Evolutionary conservation across 2,888 invertebrate genomes (phyloP).

Genomic region (Himalopsyche japonica): DNA sequence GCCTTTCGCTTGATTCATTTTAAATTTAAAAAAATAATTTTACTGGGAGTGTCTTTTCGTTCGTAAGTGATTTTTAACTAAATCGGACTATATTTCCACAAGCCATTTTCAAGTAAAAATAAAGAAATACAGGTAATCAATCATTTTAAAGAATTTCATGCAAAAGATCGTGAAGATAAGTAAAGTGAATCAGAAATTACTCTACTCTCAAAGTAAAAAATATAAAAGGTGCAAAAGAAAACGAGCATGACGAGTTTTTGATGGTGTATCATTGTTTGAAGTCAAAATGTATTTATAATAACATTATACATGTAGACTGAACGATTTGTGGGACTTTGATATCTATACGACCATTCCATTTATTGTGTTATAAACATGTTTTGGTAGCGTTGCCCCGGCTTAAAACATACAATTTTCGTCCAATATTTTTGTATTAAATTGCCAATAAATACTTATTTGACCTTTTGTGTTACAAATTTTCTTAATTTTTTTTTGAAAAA

Average conservation of each 20-base stretch:
- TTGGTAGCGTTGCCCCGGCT: no score
- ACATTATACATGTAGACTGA: no score
- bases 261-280: no score
- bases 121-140: background rate
- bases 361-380: no score
- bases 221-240: background rate
- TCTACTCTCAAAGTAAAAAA: background rate
- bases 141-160: background rate
- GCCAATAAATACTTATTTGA: no score
- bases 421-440: no score
- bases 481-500: no score
- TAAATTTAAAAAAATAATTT: conserved; percentile 19
- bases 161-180: background rate
- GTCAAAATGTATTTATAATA: no score
- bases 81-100: background rate
- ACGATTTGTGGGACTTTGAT: no score
- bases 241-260: background rate
- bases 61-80: background rate
- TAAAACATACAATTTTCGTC: no score
- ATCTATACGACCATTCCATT: no score
- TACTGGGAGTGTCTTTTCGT: background rate
- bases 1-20: background rate
- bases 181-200: background rate
- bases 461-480: no score
- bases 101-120: background rate